These are phyloP conservation scores for Sarcophaga peregrina DNA, from an alignment of 1,140 invertebrate species.

Conservation along the genomic window DNA sequence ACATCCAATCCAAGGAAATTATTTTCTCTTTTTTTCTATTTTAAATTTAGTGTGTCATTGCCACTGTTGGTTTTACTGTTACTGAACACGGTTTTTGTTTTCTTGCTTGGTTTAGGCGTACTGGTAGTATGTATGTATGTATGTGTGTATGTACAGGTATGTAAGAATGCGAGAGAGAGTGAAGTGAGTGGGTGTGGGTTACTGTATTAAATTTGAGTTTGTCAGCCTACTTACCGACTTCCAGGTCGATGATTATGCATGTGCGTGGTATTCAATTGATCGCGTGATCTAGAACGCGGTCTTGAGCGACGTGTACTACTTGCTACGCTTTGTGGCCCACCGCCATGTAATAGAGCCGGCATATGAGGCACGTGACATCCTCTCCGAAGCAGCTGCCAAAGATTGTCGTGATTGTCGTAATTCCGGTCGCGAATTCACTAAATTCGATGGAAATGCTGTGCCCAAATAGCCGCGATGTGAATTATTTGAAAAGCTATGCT, in stretches of 20 bases:
- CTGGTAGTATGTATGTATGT: neutral
- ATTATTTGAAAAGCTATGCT: conserved; percentile 85
- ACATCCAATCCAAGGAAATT: neutral
- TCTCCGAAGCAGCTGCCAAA: conserved; percentile 80
- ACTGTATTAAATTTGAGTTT: neutral
- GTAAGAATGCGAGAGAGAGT: neutral
- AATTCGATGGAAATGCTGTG: conserved; percentile 77
- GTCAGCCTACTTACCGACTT: conserved; percentile 66
- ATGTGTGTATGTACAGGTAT: neutral
- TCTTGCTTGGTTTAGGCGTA: neutral
- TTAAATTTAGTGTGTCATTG: conserved; percentile 17
- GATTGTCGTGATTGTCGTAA: conserved; percentile 85
- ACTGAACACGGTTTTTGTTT: neutral
- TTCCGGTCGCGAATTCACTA: conserved; percentile 83
- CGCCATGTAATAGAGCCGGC: conserved; percentile 70
- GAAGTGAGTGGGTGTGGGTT: neutral
- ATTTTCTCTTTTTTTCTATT: neutral
- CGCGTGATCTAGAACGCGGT: conserved; percentile 73
- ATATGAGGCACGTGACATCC: conserved; percentile 78
- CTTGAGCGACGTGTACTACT: conserved; percentile 76
- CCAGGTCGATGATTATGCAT: conserved; percentile 70
- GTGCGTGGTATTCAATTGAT: conserved; percentile 67
- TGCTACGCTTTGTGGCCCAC: conserved; percentile 67
- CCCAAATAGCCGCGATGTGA: conserved; percentile 78
- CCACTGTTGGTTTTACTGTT: neutral